Conservation (phyloP, 2,113 vertebrate genomes). For the Phrynosoma platyrhinos region DNA sequence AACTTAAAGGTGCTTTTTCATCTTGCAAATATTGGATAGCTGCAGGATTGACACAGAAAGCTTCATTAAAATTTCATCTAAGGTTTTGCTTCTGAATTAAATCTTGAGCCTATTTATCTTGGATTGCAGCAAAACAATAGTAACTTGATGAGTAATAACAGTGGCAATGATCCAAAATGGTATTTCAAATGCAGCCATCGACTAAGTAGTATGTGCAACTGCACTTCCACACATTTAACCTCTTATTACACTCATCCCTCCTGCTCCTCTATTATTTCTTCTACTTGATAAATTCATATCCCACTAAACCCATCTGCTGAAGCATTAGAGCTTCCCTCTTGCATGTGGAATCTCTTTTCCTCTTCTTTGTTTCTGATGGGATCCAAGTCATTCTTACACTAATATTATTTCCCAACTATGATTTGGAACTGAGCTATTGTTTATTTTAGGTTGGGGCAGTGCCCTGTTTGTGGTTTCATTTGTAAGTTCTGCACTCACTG, state of each 20-base stretch:
- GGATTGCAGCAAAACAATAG: not conserved
- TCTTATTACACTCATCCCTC: no score
- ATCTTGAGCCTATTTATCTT: not conserved
- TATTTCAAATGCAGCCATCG: not conserved
- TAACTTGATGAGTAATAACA: conserved; percentile 6
- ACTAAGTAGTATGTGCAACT: not conserved
- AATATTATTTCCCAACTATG: not conserved
- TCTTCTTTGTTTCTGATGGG: not conserved
- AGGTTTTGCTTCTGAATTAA: conserved; percentile 1
- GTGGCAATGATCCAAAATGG: not conserved
- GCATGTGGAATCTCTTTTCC: not conserved
- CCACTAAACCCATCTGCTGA: not conserved
- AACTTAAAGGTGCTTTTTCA: not conserved
- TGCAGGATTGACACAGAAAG: not conserved
- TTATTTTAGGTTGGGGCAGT: not conserved
- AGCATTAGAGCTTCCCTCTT: no score
- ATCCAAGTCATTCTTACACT: not conserved
- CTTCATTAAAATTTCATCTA: not conserved
- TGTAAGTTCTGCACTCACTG: not conserved
- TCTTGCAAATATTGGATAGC: not conserved
- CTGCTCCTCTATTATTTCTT: not conserved
- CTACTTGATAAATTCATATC: not conserved
- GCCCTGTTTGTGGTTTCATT: not conserved
- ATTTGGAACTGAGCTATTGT: not conserved
- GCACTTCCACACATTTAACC: not conserved